Evolutionary conservation across 2,113 vertebrate species (phyloP), one percentile per base, ranked within the genome.

Genomic region (Spea bombifrons): DNA sequence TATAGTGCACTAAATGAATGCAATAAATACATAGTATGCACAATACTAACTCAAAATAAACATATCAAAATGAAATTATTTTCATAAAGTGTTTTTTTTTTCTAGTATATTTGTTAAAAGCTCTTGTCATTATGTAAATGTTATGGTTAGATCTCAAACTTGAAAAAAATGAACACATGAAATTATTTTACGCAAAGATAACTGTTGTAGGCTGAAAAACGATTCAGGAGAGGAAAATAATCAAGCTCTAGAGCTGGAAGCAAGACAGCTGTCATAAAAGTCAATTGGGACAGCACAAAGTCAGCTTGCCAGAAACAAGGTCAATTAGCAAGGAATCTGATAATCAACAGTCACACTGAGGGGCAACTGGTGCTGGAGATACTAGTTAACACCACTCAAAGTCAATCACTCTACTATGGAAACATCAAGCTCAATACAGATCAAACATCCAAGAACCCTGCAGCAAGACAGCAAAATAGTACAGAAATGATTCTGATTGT

Each of bases 331-430:
- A 80, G 64, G 66, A 74, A 74, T 80, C 64, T 74, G 64, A 74
- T 80, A 80, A 80, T 80, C 78, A 74, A 71, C 78, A 80, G 78
- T 68, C 71, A 50, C 71, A 80, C 64, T n/a, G 44, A 80, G 78
- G 71, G 71, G 50, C 64, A 67, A 74, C 71, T 68, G 52, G 78
- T 74, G 78, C 71, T 59, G 78, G 68, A 80, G 63, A 68, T 59
- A 80, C 78, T 80, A 74, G 78, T 80, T 80, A 80, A 80, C 78
- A 80, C 71, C 78, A 80, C 78, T 80, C 78, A 80, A 74, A 80
- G 78, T 80, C 78, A 80, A 74, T 80, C 78, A 74, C 53, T 74
- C 50, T 53, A 50, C 78, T 61, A 80, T 74, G 78, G 78, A 80
- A 73, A 80, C 71, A 74, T 80, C 78, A 80, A 74, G 68, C 78